These are phyloP conservation scores for Aspidiotus destructor DNA, from an alignment of 2,888 invertebrate species.

Conservation along the genomic window DNA sequence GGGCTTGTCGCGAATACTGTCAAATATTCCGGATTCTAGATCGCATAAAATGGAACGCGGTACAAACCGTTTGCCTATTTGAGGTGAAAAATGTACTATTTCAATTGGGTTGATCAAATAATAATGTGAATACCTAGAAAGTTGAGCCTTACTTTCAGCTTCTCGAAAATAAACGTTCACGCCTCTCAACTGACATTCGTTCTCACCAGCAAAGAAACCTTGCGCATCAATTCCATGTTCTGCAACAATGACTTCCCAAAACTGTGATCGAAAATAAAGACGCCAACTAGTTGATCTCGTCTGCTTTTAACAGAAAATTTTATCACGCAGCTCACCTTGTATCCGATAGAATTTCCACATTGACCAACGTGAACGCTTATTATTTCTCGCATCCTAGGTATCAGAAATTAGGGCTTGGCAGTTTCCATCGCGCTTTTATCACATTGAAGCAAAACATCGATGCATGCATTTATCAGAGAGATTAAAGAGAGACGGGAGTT, in stretches of 20 bases:
- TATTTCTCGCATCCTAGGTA: conserved; percentile 28
- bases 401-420: too few relatives aligned
- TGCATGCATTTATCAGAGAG: too few relatives aligned
- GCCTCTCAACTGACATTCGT: conserved; percentile 25
- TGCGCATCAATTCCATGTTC: conserved; percentile 26
- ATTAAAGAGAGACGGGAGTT: too few relatives aligned
- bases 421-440: too few relatives aligned
- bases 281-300: not conserved
- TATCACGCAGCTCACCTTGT: conserved; percentile 6
- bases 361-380: conserved; percentile 29
- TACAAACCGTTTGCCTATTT: conserved; percentile 11
- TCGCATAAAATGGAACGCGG: conserved; percentile 27
- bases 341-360: conserved; percentile 28
- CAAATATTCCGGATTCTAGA: conserved; percentile 26
- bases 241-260: conserved; percentile 29
- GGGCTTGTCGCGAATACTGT: conserved; percentile 20
- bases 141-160: conserved; percentile 13
- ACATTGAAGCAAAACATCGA: too few relatives aligned
- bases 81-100: not conserved
- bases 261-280: conserved; percentile 12
- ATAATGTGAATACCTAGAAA: not conserved
- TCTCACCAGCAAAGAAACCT: conserved; percentile 22
- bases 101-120: not conserved
- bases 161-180: conserved; percentile 27
- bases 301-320: not conserved